These are phyloP conservation scores for Taphrorychus bicolor DNA, from an alignment of 2,888 invertebrate genomes.

Conservation along the genomic window DNA sequence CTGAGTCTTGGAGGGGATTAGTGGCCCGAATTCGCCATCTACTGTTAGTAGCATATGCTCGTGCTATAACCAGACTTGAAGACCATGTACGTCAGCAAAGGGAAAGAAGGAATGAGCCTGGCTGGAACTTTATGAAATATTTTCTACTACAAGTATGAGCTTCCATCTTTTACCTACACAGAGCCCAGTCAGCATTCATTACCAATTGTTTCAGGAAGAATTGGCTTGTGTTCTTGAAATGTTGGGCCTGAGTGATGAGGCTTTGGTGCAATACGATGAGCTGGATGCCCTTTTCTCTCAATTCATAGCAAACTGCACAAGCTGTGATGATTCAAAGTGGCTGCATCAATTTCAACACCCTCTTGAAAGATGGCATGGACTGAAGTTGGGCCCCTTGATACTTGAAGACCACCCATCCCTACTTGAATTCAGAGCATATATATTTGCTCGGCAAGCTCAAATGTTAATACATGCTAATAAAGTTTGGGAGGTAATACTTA, in stretches of 20 bases:
- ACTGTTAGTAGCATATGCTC: constrained; percentile 85
- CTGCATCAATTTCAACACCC: constrained; percentile 80
- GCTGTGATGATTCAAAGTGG: constrained; percentile 86
- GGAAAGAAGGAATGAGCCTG: constrained; percentile 86
- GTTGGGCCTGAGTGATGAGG: constrained; percentile 91
- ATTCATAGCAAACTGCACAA: constrained; percentile 76
- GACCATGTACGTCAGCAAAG: constrained; percentile 89
- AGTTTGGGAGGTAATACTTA: constrained; percentile 75
- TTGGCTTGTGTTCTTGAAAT: constrained; percentile 94
- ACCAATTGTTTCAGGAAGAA: constrained; percentile 75
- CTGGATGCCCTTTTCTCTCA: constrained; percentile 96
- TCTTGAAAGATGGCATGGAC: constrained; percentile 84
- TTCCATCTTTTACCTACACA: not conserved
- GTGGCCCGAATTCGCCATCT: constrained; percentile 84
- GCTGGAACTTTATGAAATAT: constrained; percentile 95
- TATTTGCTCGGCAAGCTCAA: constrained; percentile 91
- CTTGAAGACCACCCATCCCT: constrained; percentile 75
- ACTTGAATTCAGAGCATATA: constrained; percentile 90
- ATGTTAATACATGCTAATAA: constrained; percentile 76
- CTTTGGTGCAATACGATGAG: constrained; percentile 96
- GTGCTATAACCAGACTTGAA: constrained; percentile 84
- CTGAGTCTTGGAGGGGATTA: constrained; percentile 89
- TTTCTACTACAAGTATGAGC: constrained; percentile 83
- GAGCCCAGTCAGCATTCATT: not conserved
- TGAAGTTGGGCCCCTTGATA: constrained; percentile 69